phyloP scores from a whole-genome alignment of 1,140 invertebrate species.

The Musca vetustissima region DNA sequence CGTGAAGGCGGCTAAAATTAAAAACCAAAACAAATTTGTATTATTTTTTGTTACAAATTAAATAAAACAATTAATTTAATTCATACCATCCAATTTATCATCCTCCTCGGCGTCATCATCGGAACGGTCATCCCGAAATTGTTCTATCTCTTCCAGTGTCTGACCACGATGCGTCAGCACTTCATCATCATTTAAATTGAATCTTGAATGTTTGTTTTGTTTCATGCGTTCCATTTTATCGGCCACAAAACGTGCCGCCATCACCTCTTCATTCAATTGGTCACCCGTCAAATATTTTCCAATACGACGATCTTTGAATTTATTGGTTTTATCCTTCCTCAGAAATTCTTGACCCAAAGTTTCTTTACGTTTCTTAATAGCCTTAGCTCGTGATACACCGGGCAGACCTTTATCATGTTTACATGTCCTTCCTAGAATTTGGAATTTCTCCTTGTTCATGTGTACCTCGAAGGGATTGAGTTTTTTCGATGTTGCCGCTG shows the following conservation, averaged over 20 bases:
- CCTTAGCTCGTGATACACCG: slow-evolving; percentile 80
- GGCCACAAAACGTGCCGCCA: slow-evolving; percentile 78
- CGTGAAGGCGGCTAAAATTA: slow-evolving; percentile 73
- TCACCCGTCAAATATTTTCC: slow-evolving; percentile 57
- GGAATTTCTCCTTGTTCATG: slow-evolving; percentile 83
- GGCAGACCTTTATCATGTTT: slow-evolving; percentile 84
- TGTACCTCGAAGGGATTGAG: slow-evolving; percentile 88
- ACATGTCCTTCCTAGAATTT: slow-evolving; percentile 76
- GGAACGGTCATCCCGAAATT: slow-evolving; percentile 81
- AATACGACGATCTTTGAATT: slow-evolving; percentile 83
- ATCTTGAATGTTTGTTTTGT: slow-evolving; percentile 66
- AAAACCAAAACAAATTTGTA: background rate
- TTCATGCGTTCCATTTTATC: slow-evolving; percentile 72
- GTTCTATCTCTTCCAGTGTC: slow-evolving; percentile 85
- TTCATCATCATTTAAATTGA: slow-evolving; percentile 86
- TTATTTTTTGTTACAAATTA: background rate
- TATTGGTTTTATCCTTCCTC: slow-evolving; percentile 78
- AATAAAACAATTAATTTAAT: background rate
- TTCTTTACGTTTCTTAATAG: slow-evolving; percentile 79
- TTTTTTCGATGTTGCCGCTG: slow-evolving; percentile 40
- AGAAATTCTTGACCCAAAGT: slow-evolving; percentile 86
- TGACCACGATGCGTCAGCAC: slow-evolving; percentile 85
- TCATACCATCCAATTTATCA: slow-evolving; percentile 62
- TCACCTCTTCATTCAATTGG: slow-evolving; percentile 85
- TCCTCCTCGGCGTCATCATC: slow-evolving; percentile 78